These are phyloP conservation scores for Garra rufa DNA, from an alignment of 2,113 vertebrate genomes.

Conservation along the genomic window DNA sequence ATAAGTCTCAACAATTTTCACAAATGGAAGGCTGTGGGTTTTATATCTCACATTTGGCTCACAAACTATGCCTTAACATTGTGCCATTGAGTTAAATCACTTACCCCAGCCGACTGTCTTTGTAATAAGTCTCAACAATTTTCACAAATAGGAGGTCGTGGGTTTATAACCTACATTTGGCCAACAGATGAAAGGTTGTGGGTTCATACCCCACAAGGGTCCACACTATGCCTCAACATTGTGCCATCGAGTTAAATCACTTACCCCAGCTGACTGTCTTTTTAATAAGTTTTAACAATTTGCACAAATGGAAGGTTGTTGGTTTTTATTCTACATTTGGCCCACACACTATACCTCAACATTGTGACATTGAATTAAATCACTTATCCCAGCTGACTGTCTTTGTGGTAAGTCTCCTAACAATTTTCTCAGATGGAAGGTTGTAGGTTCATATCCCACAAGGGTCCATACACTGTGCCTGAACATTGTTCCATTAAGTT, in stretches of 20 bases:
- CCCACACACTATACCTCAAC: not conserved
- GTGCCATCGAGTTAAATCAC: no score
- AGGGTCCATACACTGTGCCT: not conserved
- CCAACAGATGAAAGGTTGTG: no score
- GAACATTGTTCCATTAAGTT: not conserved
- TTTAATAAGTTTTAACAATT: not conserved
- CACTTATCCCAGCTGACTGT: not conserved
- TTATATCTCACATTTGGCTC: not conserved
- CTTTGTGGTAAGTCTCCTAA: not conserved
- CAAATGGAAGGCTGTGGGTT: not conserved
- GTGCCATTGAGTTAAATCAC: not conserved
- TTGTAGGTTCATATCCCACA: not conserved
- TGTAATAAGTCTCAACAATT: no score
- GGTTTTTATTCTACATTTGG: not conserved
- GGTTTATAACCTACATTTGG: not conserved
- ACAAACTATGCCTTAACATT: not conserved
- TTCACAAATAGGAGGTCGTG: no score
- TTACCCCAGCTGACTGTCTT: not conserved
- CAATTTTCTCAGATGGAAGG: not conserved
- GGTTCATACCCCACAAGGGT: no score
- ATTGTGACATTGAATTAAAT: not conserved
- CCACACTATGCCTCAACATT: no score
- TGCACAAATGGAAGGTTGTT: not conserved
- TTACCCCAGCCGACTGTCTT: no score
- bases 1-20: not conserved